These are phyloP conservation scores for Caenorhabditis doughertyi DNA, from an alignment of 2,888 invertebrate genomes.

Conservation along the genomic window DNA sequence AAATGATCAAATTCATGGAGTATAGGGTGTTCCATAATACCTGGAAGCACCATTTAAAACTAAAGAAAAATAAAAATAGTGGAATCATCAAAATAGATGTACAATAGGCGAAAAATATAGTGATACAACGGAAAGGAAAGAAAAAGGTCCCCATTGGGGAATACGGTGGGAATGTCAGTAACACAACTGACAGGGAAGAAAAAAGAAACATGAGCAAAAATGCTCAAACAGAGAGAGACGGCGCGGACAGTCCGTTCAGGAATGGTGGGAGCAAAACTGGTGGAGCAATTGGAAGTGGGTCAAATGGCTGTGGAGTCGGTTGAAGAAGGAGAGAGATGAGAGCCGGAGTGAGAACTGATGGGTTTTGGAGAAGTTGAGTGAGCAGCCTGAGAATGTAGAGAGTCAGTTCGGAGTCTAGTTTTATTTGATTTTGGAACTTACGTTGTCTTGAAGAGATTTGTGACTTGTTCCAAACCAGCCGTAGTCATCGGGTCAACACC, in stretches of 20 bases:
- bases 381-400: slow-evolving; percentile 48
- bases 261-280: slow-evolving; percentile 39
- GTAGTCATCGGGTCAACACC: background rate
- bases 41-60: slow-evolving; percentile 25
- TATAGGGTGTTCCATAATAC: slow-evolving; percentile 41
- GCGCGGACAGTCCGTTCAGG: slow-evolving; percentile 29
- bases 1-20: background rate
- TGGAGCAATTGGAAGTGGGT: slow-evolving; percentile 15
- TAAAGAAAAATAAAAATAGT: slow-evolving; percentile 6
- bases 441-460: slow-evolving; percentile 12
- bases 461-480: slow-evolving; percentile 11
- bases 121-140: background rate
- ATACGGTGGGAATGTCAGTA: slow-evolving; percentile 54
- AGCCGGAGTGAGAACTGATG: slow-evolving; percentile 13
- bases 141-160: slow-evolving; percentile 69
- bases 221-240: slow-evolving; percentile 39
- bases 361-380: slow-evolving; percentile 25
- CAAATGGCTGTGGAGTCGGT: slow-evolving; percentile 15
- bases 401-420: background rate
- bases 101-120: slow-evolving; percentile 3
- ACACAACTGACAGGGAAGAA: slow-evolving; percentile 48
- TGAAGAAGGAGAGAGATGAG: slow-evolving; percentile 26
- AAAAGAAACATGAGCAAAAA: slow-evolving; percentile 28
- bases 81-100: slow-evolving; percentile 54
- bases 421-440: slow-evolving; percentile 1